These are phyloP conservation scores for Dysmachus trigonus DNA, from an alignment of 2,888 invertebrate species.

Conservation along the genomic window DNA sequence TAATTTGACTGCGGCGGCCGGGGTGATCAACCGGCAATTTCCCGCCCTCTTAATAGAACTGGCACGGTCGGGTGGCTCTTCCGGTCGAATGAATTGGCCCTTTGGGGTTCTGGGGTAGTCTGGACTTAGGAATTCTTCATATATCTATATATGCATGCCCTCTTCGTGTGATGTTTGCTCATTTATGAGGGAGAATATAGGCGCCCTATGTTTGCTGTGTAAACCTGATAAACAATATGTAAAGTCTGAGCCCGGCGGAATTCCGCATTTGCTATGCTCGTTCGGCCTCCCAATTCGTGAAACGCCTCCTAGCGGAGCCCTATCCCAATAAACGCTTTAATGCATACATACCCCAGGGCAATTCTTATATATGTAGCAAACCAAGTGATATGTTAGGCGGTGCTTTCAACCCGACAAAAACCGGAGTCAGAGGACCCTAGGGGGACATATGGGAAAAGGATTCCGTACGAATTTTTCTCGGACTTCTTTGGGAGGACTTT, in stretches of 20 bases:
- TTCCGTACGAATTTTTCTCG: not conserved
- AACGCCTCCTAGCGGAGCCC: not conserved
- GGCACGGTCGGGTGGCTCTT: not conserved
- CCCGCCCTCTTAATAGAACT: not conserved
- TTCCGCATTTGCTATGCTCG: not conserved
- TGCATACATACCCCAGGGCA: not conserved
- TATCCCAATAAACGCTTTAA: not conserved
- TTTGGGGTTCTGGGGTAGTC: not conserved
- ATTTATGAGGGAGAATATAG: constrained; percentile 12
- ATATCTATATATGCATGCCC: not conserved
- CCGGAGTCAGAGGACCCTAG: not conserved
- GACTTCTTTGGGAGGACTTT: not conserved
- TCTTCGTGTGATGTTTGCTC: not conserved
- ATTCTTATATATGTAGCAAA: not conserved
- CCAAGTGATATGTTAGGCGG: not conserved
- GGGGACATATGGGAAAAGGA: not conserved
- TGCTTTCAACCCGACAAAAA: not conserved
- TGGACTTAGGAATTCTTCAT: not conserved
- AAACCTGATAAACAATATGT: constrained; percentile 17
- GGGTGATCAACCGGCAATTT: not conserved
- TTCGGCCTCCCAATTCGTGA: not conserved
- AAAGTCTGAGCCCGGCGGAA: not conserved
- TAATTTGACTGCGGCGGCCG: not conserved
- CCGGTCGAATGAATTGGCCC: not conserved
- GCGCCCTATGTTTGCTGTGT: constrained; percentile 18